A percentile compares a stretch with the other conserved stretches of the same genome.
These are phyloP conservation scores for Capitulum mitella DNA, from an alignment of 2,888 invertebrate genomes.

Conservation along the genomic window DNA sequence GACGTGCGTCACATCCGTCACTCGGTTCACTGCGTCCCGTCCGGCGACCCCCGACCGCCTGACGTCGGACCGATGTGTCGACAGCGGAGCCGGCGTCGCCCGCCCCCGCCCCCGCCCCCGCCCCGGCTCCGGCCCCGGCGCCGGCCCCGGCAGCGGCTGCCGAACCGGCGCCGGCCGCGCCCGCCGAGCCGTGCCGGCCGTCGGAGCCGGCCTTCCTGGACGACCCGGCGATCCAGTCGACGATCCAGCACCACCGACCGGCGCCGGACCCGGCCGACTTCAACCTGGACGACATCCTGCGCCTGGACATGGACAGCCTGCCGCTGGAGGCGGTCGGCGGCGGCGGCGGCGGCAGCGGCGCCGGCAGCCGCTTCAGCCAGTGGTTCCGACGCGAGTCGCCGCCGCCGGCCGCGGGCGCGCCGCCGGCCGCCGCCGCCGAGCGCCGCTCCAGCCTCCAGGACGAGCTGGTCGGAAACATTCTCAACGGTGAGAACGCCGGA, in stretches of 20 bases:
- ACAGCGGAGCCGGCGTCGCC: too few species aligned
- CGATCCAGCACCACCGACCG: slow-evolving; percentile 23
- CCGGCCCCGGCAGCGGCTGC: slow-evolving; percentile 26
- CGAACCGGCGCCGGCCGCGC: slow-evolving; percentile 29
- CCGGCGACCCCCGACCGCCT: too few species aligned
- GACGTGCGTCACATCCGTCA: too few species aligned
- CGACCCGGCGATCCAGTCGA: slow-evolving; percentile 23
- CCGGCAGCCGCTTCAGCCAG: slow-evolving; percentile 47
- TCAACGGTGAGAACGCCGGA: slow-evolving; percentile 59
- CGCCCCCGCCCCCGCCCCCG: too few species aligned
- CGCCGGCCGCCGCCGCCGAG: slow-evolving; percentile 40
- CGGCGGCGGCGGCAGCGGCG: slow-evolving; percentile 11
- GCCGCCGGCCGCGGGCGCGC: slow-evolving; percentile 37
- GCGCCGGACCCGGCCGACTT: slow-evolving; percentile 44
- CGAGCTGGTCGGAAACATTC: slow-evolving; percentile 56
- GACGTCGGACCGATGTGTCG: too few species aligned
- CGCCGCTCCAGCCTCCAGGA: slow-evolving; percentile 55
- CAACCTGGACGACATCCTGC: slow-evolving; percentile 77
- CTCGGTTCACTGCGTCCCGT: too few species aligned
- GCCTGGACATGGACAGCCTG: slow-evolving; percentile 60
- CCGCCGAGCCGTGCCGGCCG: slow-evolving; percentile 22
- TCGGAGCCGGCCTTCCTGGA: slow-evolving; percentile 18
- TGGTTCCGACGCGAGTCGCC: slow-evolving; percentile 68
- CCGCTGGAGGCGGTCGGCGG: slow-evolving; percentile 13
- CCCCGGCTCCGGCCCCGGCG: background rate